Conservation (phyloP, 2,888 invertebrate genomes). For the Rambutsinella grinnellia region DNA sequence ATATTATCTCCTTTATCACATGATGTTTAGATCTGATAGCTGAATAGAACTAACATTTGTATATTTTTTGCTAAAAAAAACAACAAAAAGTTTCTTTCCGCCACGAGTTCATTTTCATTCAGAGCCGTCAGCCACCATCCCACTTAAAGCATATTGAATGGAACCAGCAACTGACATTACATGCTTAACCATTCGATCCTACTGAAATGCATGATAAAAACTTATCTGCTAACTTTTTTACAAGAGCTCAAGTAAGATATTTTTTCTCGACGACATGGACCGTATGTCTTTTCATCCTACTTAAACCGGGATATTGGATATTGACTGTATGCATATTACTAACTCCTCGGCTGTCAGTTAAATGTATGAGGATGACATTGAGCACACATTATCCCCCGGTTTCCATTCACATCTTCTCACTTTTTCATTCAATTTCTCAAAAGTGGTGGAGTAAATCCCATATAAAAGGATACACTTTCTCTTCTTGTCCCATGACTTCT, state of each 20-base stretch:
- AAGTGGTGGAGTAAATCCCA: not conserved
- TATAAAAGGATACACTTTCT: slow-evolving; percentile 16
- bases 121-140: no score
- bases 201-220: no score
- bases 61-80: no score
- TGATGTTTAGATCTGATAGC: no score
- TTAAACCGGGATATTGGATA: not conserved
- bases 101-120: no score
- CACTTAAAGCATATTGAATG: not conserved
- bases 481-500: slow-evolving; percentile 16
- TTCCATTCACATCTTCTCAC: slow-evolving; percentile 10
- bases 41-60: no score
- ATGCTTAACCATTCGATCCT: not conserved
- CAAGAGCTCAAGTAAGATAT: not conserved
- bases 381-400: slow-evolving; percentile 23
- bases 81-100: no score
- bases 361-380: slow-evolving; percentile 40
- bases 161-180: not conserved
- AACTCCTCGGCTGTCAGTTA: slow-evolving; percentile 13
- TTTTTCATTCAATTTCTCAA: slow-evolving; percentile 1
- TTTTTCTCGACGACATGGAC: not conserved
- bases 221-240: no score
- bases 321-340: not conserved
- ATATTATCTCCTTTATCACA: no score
- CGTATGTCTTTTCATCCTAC: not conserved